Conservation (phyloP, 2,888 invertebrate genomes). For the Polydrusus tereticollis region DNA sequence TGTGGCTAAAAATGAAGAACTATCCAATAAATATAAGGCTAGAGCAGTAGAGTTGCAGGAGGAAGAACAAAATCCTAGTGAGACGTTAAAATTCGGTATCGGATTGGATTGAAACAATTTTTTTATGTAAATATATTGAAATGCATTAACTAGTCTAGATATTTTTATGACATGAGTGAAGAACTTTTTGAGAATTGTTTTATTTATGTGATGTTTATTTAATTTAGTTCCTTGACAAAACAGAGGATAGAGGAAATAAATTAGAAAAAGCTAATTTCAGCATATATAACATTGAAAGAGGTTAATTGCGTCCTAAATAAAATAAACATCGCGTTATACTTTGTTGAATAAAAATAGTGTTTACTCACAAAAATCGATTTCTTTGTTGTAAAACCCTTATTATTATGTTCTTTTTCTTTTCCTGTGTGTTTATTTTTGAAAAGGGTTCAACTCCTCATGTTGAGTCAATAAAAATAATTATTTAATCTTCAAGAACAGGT, state of each 20-base stretch:
- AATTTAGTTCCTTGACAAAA: neutral
- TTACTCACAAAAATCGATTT: too few relatives aligned
- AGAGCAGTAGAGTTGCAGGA: conserved; percentile 80
- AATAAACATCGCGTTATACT: neutral
- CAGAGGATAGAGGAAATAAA: neutral
- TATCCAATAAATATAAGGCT: conserved; percentile 80
- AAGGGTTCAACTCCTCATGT: too few relatives aligned
- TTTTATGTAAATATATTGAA: neutral
- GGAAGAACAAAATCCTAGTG: conserved; percentile 69
- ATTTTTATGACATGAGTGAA: neutral
- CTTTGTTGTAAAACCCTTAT: too few relatives aligned
- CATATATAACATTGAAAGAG: too few relatives aligned
- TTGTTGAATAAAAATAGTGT: neutral
- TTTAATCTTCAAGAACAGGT: too few relatives aligned
- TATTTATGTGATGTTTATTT: neutral
- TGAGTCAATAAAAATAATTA: too few relatives aligned
- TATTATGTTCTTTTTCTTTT: too few relatives aligned
- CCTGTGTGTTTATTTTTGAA: too few relatives aligned
- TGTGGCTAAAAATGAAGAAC: conserved; percentile 77
- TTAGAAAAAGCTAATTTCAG: neutral
- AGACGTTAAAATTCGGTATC: conserved; percentile 65
- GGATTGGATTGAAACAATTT: conserved; percentile 33
- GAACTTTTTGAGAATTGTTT: neutral
- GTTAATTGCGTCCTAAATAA: neutral
- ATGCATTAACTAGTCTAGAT: neutral